Conservation (phyloP, 1,140 invertebrate species). For the Zaprionus tsacasi region DNA sequence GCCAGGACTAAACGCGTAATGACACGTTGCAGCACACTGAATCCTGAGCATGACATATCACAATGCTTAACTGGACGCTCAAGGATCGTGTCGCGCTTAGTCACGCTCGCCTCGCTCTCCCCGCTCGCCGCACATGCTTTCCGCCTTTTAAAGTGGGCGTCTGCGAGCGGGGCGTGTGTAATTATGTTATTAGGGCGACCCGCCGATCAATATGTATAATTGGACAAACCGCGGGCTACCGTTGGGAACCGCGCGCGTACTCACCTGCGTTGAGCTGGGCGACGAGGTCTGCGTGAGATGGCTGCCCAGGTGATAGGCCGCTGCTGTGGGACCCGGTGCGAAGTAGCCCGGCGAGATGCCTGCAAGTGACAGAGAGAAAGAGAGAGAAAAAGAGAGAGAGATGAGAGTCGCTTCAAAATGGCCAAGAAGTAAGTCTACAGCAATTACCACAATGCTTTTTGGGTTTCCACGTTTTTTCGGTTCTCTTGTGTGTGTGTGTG, state of each 20-base stretch:
- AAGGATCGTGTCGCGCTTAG: conserved; percentile 67
- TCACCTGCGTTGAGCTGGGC: conserved; percentile 83
- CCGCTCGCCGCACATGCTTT: conserved; percentile 61
- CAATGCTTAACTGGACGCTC: conserved; percentile 34
- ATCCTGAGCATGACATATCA: conserved; percentile 74
- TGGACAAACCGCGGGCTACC: conserved; percentile 66
- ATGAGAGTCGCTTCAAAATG: conserved; percentile 6
- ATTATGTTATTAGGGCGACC: conserved; percentile 78
- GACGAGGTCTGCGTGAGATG: conserved; percentile 83
- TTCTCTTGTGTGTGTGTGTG: too few species aligned
- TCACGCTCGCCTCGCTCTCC: conserved; percentile 41
- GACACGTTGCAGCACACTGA: conserved; percentile 59
- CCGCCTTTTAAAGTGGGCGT: conserved; percentile 82
- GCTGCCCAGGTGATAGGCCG: conserved; percentile 84
- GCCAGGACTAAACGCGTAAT: conserved; percentile 66
- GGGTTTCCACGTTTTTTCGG: conserved; percentile 10
- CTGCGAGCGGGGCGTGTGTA: conserved; percentile 64
- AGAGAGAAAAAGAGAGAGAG: conserved; percentile 21
- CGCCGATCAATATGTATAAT: conserved; percentile 51
- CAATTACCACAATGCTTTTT: conserved; percentile 50
- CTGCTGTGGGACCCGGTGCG: conserved; percentile 82
- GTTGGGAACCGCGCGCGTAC: conserved; percentile 59
- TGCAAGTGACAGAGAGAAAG: conserved; percentile 64
- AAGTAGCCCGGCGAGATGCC: conserved; percentile 84
- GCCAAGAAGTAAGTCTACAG: conserved; percentile 50